Evolutionary conservation across 2,888 invertebrate species (phyloP), one percentile per base, ranked within the genome.

Genomic region (Leptothorax acervorum): DNA sequence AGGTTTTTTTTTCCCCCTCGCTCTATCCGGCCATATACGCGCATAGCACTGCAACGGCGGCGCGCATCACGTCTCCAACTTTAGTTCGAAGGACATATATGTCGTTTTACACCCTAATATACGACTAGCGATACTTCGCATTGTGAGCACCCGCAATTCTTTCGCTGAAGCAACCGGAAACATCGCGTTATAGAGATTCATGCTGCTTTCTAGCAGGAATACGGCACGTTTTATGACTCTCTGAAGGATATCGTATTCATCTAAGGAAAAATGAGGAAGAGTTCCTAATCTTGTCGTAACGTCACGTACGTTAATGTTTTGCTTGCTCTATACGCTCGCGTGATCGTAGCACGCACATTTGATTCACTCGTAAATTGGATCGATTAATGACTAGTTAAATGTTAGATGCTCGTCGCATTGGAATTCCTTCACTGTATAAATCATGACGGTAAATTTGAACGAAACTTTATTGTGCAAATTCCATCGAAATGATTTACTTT

Each of bases 81-180:
- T 81, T 39, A 66, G 85, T 55, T 55, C 83, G 74, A 83, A 53
- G 60, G 85, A 84, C 87, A 79, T 83, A 74, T 70, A 42, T 48
- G 53, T 73, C 81, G 35, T 53, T 62, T 62, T 74, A 42, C 57
- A 31, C 45, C 45, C 15, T 57, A 78, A 68, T 68, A 68, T 68
- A 68, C 57, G 68, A 42, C 78, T 42, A 57, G 55, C 39, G 68
- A 78, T 57, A 45, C n/a, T 45, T 78, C 78, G 78, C 53, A 66
- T 76, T 76, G 78, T 55, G 68, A 78, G 70, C 70, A 45, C 70
- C 70, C 78, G 70, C 55, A 45, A 78, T 57, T 68, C 78, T 68
- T 45, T 55, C 53, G 57, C 70, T 11, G 55, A 65, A 78, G 78
- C 31, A 78, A 66, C 66, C 42, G 42, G 66, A 78, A 78, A 66